Evolutionary conservation across 2,113 vertebrate species (phyloP), one percentile per base, ranked within the genome.

Genomic region (Mobula hypostoma): DNA sequence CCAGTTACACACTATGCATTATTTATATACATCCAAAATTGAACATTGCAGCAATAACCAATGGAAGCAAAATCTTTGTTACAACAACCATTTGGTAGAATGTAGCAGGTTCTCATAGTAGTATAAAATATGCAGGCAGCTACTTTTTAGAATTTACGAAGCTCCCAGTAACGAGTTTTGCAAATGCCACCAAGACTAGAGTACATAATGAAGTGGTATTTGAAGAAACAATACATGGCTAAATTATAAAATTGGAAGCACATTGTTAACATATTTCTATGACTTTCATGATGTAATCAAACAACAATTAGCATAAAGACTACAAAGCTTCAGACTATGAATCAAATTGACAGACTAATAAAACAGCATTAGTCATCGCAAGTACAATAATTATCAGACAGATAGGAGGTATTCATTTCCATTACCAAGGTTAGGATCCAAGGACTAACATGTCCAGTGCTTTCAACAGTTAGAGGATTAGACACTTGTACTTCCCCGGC

Each of bases 241-340:
- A 93, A 40, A 40, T 74, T 74, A 36, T 68, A 66, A 93, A 93
- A 74, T 76, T 74, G 91, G 91, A 74, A 93, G 91, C 68, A 74
- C 68, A 93, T 74, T 76, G 91, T 93, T 40, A 93, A 93, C 68
- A 93, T 68, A 93, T 93, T 93, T 93, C 91, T 92, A 32, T 61
- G 32, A 92, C 72, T 70, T 92, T 93, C 36, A 40, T 93, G 91
- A 93, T 74, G 36, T 27, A 93, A 74, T 93, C 91, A 76, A 93
- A 76, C 68, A 93, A 68, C 91, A 93, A 93, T 74, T 74, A 93
- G 91, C 32, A 74, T 74, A 93, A 93, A 93, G 91, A 68, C 32
- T 74, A 93, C 70, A 93, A 93, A 93, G 70, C 91, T 72, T 40
- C 70, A 56, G 40, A 72, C 32, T 74, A 5, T 15, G 61, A 56